These are phyloP conservation scores for Trichonephila clavipes DNA, from an alignment of 1,140 invertebrate genomes.

Conservation along the genomic window DNA sequence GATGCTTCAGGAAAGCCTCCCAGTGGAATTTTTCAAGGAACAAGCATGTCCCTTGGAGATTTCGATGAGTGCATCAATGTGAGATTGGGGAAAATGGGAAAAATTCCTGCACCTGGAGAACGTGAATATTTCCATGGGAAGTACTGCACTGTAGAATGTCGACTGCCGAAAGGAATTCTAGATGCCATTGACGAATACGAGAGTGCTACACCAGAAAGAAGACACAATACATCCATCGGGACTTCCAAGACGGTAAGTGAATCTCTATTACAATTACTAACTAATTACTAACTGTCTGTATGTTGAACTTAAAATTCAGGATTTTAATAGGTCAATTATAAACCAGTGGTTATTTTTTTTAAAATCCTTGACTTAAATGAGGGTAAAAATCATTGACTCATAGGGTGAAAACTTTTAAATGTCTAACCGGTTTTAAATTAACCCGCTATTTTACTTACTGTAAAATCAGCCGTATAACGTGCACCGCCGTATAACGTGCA, in stretches of 20 bases:
- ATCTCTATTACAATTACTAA: not conserved
- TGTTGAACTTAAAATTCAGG: no score
- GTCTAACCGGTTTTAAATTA: no score
- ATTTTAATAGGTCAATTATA: no score
- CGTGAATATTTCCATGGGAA: slow-evolving; percentile 65
- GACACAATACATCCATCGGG: slow-evolving; percentile 45
- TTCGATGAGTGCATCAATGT: slow-evolving; percentile 77
- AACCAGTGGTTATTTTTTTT: no score
- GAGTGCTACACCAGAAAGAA: not conserved
- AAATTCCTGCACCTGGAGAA: not conserved
- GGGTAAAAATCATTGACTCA: no score
- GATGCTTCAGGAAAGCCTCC: slow-evolving; percentile 76
- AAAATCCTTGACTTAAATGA: no score
- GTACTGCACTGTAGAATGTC: slow-evolving; percentile 73
- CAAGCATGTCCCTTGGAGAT: slow-evolving; percentile 69
- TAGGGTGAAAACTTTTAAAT: no score
- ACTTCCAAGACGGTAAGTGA: slow-evolving; percentile 63
- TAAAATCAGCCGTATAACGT: no score
- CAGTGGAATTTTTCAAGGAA: slow-evolving; percentile 75
- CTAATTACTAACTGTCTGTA: not conserved
- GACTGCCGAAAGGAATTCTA: slow-evolving; percentile 62
- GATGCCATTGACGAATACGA: slow-evolving; percentile 66
- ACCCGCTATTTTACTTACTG: no score
- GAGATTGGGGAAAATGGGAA: not conserved
- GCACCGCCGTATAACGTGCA: no score